Base-by-base conservation (phyloP, 2,797 vertebrate species). In the Distichodus sexfasciatus region DNA sequence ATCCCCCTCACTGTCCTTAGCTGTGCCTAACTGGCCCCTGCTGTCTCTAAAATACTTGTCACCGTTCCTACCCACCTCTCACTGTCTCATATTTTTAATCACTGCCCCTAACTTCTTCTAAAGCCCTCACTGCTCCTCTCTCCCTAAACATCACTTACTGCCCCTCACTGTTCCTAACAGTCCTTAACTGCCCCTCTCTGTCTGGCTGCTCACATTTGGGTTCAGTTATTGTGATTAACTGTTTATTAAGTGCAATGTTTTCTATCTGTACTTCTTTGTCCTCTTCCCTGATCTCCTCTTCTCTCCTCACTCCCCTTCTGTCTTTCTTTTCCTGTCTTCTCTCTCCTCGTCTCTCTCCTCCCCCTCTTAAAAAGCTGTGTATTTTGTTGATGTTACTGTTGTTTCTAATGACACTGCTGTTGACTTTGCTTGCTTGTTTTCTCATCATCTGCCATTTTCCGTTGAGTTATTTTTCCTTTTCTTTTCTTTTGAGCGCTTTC, bases 401-500 rank as follows among this genome's bases (percentile, higher is more conserved):
- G 71, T 87, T 79, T 17, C 66, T 71, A 65, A 69, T 71, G 26
- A 61, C 69, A 36, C 47, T 72, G 64, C 65, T 69, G 36, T 48
- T 48, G 21, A 71, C 33, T 23, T 72, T 46, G 40, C 73, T 71
- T 72, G 59, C 59, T n/a, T n/a, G n/a, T n/a, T n/a, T n/a, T 66
- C 35, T 68, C 75, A 72, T 69, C 23, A 19, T 50, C 54, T 57
- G 36, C 17, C 26, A 0, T 66, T 23, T 53, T 54, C 69, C 69
- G 48, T 44, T 72, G 50, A 53, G 55, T 61, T 51, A 41, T 81
- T 74, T 81, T 54, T 60, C 70, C 78, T 9, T 78, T 41, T 79
- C 21, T 80, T 74, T 74, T 74, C 65, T 81, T 84, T 82, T 86
- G 80, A 87, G 77, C 62, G 41, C 59, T 68, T 74, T 78, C 92